Conservation (phyloP, 2,113 vertebrate genomes). For the Labrus mixtus region DNA sequence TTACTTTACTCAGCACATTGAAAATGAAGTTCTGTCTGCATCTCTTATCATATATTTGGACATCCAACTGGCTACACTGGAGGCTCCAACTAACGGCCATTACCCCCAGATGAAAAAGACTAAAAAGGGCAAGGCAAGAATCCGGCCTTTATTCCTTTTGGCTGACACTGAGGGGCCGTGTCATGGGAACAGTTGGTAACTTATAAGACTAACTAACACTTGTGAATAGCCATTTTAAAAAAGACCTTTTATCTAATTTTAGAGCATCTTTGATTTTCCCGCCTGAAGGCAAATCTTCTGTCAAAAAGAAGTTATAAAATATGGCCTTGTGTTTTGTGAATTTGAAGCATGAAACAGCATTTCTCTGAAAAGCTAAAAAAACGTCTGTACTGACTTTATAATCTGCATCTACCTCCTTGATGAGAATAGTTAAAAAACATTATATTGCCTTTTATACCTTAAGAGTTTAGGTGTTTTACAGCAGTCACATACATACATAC, state of each 20-base stretch:
- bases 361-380: not conserved
- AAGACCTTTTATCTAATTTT: constrained; percentile 20
- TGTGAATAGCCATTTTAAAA: constrained; percentile 29
- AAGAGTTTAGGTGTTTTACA: too few species aligned
- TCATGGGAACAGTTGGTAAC: constrained; percentile 21
- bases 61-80: not conserved
- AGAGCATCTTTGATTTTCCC: not conserved
- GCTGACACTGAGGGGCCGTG: not conserved
- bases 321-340: not conserved
- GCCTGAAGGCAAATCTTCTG: constrained; percentile 3
- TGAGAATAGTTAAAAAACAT: too few species aligned
- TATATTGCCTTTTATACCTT: too few species aligned
- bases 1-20: not conserved
- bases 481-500: too few species aligned
- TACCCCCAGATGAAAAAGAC: not conserved
- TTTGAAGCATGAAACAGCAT: not conserved
- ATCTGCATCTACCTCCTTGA: too few species aligned
- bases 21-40: not conserved
- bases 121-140: constrained; percentile 7
- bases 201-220: not conserved
- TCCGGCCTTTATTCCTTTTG: constrained; percentile 11
- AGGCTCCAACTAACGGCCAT: not conserved
- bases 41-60: not conserved
- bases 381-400: not conserved
- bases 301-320: not conserved